Evolutionary conservation across 2,113 vertebrate species (phyloP), one percentile per base, ranked within the genome.

Genomic region (Sinosuthora webbiana): DNA sequence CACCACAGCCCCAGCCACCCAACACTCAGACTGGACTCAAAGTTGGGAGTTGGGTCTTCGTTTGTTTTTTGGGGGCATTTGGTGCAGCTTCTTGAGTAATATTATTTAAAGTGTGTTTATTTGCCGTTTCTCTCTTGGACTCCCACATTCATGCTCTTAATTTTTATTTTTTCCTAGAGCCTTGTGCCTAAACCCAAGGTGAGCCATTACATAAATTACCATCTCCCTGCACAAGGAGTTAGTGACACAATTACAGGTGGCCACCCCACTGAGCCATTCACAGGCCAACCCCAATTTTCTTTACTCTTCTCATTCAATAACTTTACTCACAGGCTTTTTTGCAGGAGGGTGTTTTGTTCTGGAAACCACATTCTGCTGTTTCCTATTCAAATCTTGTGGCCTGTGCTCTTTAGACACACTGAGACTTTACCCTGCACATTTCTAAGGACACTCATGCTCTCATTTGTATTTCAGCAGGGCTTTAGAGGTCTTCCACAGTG

Each of bases 11-110:
- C 41, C 68, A 27, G 64, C 59, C 55, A 13, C 33, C 10, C 8
- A 59, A 19, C 13, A 4, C 17, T 45, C 0, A 0, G 7, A 9
- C 1, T 39, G 35, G 5, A 33, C 27, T 41, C 55, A 7, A 47
- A 20, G 7, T 4, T 42, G 24, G 59, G 28, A 70, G 7, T 0
- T 81, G 35, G 22, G 16, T 5, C 75, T 53, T 28, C 28, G 10
- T 22, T 65, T 65, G 9, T 7, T 30, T 11, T 25, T 6, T 2
- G 9, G 6, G 64, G 59, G 15, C 8, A 31, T 70, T 70, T 39
- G 39, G 22, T 44, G 35, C 15, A 50, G 6, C 1, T 28, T 68
- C 73, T 59, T 53, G 25, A 55, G 33, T 28, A 53, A 31, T 22
- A 12, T 9, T 18, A 33, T 44, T 62, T 9, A 30, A 63, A 49